Evolutionary conservation across 1,140 invertebrate species (phyloP).

Genomic region (Ceratosolen fusciceps): DNA sequence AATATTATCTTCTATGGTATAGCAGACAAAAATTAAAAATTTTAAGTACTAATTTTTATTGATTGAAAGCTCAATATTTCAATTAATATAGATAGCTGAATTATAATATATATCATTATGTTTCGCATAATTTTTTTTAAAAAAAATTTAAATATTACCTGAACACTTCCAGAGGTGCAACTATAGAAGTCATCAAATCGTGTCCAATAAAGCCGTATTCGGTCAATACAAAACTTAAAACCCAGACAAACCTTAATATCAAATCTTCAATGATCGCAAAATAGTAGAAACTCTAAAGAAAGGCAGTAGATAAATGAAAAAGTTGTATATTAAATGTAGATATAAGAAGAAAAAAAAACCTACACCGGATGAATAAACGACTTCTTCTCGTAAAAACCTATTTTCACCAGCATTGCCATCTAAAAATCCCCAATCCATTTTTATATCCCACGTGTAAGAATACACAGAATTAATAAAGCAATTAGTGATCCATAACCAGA

Average conservation of each 20-base stretch:
- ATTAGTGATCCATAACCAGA: slow-evolving; percentile 80
- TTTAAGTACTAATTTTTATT: too few species aligned
- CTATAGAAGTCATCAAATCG: slow-evolving; percentile 90
- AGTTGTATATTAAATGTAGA: slow-evolving; percentile 26
- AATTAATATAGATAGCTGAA: too few species aligned
- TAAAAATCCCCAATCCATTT: slow-evolving; percentile 94
- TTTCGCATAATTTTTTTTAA: too few species aligned
- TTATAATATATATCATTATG: too few species aligned
- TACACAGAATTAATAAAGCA: slow-evolving; percentile 84
- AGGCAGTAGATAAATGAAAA: slow-evolving; percentile 51
- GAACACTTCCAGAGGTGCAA: slow-evolving; percentile 95
- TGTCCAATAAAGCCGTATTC: slow-evolving; percentile 85
- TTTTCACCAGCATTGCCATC: slow-evolving; percentile 86
- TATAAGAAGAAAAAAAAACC: slow-evolving; percentile 54
- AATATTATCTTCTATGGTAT: too few species aligned
- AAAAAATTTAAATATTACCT: slow-evolving; percentile 81
- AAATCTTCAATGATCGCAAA: slow-evolving; percentile 98
- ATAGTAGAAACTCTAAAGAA: slow-evolving; percentile 91
- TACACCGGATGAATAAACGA: slow-evolving; percentile 77
- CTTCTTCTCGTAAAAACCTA: slow-evolving; percentile 78
- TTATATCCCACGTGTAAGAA: slow-evolving; percentile 89
- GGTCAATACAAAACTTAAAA: slow-evolving; percentile 86
- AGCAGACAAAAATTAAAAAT: too few species aligned
- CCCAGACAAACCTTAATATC: slow-evolving; percentile 94
- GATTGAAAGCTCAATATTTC: too few species aligned